A percentile compares a stretch with the other conserved stretches of the same genome.
Conservation (phyloP, 2,888 invertebrate genomes). For the Deilephila porcellus region DNA sequence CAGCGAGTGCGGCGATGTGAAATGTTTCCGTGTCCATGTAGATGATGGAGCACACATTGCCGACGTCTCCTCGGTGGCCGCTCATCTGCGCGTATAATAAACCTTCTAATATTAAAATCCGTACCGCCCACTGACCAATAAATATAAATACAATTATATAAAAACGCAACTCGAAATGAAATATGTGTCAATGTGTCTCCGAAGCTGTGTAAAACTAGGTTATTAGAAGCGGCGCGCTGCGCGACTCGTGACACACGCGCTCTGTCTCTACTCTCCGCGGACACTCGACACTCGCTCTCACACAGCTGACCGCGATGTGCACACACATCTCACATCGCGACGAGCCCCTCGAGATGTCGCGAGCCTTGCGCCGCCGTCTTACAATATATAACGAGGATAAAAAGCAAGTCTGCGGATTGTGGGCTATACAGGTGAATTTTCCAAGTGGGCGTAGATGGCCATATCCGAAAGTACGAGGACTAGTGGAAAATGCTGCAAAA, state of each 20-base stretch:
- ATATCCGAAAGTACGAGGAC: too few relatives aligned
- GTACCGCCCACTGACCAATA: background rate
- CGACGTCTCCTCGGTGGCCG: background rate
- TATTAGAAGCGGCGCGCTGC: background rate
- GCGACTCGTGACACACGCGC: too few relatives aligned
- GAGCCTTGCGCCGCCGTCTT: too few relatives aligned
- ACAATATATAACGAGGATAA: too few relatives aligned
- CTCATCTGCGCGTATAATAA: background rate
- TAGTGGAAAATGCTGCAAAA: too few relatives aligned
- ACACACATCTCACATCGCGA: too few relatives aligned
- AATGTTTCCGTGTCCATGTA: background rate
- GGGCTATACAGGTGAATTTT: too few relatives aligned
- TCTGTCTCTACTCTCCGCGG: background rate
- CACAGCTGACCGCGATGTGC: too few relatives aligned
- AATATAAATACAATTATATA: constrained; percentile 5
- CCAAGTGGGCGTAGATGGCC: too few relatives aligned
- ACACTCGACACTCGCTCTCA: background rate
- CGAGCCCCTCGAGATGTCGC: too few relatives aligned
- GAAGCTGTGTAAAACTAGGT: constrained; percentile 6
- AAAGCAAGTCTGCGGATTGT: too few relatives aligned
- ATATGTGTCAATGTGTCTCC: constrained; percentile 23
- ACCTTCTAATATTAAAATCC: constrained; percentile 16
- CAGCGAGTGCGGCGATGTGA: background rate
- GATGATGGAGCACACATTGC: background rate
- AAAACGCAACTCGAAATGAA: background rate